Evolutionary conservation across 2,888 invertebrate genomes (phyloP).

Genomic region (Netelia melanura): DNA sequence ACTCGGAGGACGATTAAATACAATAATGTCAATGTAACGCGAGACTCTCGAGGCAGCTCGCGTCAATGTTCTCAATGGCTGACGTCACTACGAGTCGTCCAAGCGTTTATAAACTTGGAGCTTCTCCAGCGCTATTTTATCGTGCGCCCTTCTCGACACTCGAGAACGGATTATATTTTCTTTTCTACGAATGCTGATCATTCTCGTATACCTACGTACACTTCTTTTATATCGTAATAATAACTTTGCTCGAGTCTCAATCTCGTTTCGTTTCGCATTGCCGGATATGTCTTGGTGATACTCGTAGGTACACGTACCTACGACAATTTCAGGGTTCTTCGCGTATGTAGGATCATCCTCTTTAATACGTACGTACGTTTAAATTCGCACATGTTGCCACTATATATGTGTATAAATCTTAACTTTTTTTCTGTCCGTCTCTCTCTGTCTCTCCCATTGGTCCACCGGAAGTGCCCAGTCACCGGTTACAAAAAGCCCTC

Average conservation of each 20-base stretch:
- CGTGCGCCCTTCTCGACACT: slow-evolving; percentile 12
- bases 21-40: slow-evolving; percentile 78
- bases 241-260: not conserved
- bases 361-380: not conserved
- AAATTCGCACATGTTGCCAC: too few species aligned
- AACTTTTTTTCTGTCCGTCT: slow-evolving; percentile 1
- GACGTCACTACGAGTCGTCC: slow-evolving; percentile 72
- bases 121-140: slow-evolving; percentile 60
- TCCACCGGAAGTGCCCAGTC: slow-evolving; percentile 39
- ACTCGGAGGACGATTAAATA: slow-evolving; percentile 73
- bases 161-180: slow-evolving; percentile 48
- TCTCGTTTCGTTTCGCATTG: slow-evolving; percentile 26
- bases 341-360: too few species aligned
- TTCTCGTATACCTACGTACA: not conserved
- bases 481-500: slow-evolving; percentile 31
- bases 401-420: not conserved
- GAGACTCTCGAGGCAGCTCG: slow-evolving; percentile 71
- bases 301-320: not conserved
- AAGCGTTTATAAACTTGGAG: slow-evolving; percentile 70
- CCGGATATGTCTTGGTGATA: slow-evolving; percentile 9
- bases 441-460: not conserved
- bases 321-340: too few species aligned
- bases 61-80: slow-evolving; percentile 66
- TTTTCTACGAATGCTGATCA: slow-evolving; percentile 76
- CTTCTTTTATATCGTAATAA: not conserved